Conservation (phyloP, 2,888 invertebrate species). For the Leptogaster cylindrica region DNA sequence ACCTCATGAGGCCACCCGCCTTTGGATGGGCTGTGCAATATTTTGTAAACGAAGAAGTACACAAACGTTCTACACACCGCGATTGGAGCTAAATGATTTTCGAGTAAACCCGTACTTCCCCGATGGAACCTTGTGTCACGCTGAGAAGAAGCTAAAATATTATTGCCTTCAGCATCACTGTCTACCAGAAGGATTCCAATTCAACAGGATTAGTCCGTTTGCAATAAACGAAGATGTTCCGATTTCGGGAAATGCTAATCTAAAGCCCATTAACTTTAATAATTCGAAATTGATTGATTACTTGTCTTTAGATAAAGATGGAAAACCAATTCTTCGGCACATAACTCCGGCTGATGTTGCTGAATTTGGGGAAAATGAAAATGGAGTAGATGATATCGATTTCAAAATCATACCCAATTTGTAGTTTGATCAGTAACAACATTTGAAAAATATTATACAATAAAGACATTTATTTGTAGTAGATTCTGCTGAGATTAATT, state of each 20-base stretch:
- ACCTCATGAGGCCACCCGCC: constrained; percentile 73
- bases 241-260: constrained; percentile 71
- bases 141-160: constrained; percentile 69
- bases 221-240: constrained; percentile 66
- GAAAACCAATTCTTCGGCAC: constrained; percentile 68
- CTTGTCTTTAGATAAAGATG: constrained; percentile 67
- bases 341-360: constrained; percentile 64
- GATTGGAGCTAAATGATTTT: constrained; percentile 76
- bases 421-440: not conserved
- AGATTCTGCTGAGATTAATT: too few relatives aligned
- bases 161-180: constrained; percentile 79
- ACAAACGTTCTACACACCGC: constrained; percentile 76
- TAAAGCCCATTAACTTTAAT: constrained; percentile 59
- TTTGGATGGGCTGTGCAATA: constrained; percentile 82
- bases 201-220: constrained; percentile 66
- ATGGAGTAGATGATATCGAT: constrained; percentile 71
- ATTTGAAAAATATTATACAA: too few relatives aligned
- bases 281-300: constrained; percentile 67
- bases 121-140: constrained; percentile 82
- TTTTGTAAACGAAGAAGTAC: constrained; percentile 72
- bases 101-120: constrained; percentile 78
- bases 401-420: constrained; percentile 61
- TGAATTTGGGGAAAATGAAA: constrained; percentile 52
- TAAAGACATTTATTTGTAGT: too few relatives aligned
- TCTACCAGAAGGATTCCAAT: constrained; percentile 73